Conservation (phyloP, 2,113 vertebrate genomes). For the Strix uralensis region DNA sequence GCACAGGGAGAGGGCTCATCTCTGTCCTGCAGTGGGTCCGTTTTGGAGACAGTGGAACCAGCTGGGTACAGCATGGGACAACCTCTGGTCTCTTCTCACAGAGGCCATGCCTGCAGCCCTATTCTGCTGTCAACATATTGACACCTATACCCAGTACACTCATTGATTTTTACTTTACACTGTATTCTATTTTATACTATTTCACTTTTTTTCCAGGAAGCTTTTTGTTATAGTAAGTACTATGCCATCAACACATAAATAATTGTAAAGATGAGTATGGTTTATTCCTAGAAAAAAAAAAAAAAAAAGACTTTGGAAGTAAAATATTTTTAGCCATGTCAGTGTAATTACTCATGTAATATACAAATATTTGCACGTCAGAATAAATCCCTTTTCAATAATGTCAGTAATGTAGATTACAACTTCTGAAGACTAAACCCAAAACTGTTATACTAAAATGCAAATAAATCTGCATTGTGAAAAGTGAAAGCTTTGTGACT, state of each 20-base stretch:
- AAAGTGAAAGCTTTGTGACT: neutral
- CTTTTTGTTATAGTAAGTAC: neutral
- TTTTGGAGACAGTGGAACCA: neutral
- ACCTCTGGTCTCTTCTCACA: neutral
- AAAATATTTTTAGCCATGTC: neutral
- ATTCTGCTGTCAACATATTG: neutral
- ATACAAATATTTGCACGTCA: neutral
- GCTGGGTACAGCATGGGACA: neutral
- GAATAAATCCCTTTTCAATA: neutral
- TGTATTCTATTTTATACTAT: neutral
- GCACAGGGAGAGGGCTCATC: rapidly evolving
- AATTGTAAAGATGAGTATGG: neutral
- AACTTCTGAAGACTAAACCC: neutral
- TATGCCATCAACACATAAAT: neutral
- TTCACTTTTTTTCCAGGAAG: neutral
- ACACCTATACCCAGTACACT: neutral
- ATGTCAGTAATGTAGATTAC: neutral
- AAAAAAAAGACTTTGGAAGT: neutral
- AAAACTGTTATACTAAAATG: neutral
- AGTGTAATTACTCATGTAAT: neutral
- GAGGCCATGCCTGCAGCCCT: rapidly evolving
- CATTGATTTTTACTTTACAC: neutral
- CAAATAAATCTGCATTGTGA: neutral
- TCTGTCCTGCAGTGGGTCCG: neutral
- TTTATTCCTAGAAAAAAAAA: neutral